Percentiles rank a stretch among this genome's conserved stretches.
These are phyloP conservation scores for Drosophila robusta DNA, from an alignment of 2,888 invertebrate genomes.

Conservation along the genomic window DNA sequence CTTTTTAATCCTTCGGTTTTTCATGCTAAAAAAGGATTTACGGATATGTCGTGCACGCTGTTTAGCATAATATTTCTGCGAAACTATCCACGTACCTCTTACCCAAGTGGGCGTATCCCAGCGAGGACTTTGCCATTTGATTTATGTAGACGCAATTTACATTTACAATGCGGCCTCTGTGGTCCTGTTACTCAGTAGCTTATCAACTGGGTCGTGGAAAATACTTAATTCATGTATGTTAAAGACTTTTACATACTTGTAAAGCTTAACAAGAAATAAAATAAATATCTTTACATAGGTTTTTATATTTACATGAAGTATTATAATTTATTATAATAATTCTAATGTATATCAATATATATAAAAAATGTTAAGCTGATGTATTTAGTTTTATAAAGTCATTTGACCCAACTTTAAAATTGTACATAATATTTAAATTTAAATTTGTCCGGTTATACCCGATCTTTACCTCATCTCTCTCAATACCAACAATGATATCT, in stretches of 20 bases:
- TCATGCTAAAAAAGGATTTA: slow-evolving; percentile 79
- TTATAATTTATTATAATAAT: no score
- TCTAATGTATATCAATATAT: no score
- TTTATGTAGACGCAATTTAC: slow-evolving; percentile 55
- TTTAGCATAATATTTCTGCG: slow-evolving; percentile 71
- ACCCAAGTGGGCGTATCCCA: slow-evolving; percentile 56
- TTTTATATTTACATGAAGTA: no score
- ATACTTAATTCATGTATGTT: no score
- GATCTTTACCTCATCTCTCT: no score
- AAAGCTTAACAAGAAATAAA: no score
- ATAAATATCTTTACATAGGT: no score
- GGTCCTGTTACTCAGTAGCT: neutral
- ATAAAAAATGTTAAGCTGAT: no score
- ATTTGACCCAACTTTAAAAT: no score
- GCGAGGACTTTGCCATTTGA: slow-evolving; percentile 46
- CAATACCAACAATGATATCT: slow-evolving; percentile 15
- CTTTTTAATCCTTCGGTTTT: slow-evolving; percentile 81
- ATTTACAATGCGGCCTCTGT: slow-evolving; percentile 6
- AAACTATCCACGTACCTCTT: slow-evolving; percentile 20
- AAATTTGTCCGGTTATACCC: neutral
- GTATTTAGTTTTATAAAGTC: no score
- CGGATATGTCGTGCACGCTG: slow-evolving; percentile 52
- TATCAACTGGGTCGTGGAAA: no score
- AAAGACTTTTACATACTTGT: no score
- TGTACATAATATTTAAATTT: neutral